Evolutionary conservation across 2,797 vertebrate genomes (phyloP).

Genomic region (Polyboroides typus): DNA sequence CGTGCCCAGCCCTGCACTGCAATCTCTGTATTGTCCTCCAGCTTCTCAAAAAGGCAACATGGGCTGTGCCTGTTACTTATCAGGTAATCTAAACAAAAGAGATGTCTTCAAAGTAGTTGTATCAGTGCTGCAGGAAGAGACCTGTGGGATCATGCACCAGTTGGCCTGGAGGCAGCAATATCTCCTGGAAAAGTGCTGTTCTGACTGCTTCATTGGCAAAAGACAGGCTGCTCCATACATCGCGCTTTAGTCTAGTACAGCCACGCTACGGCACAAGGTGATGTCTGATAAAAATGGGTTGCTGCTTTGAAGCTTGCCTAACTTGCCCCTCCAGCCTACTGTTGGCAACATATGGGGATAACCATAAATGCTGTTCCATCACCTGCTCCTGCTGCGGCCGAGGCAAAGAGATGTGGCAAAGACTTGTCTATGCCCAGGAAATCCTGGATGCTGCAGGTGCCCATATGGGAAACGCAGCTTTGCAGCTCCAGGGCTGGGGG

Average conservation of each 20-base stretch:
- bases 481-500: neutral
- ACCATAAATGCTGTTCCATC: neutral
- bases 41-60: neutral
- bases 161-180: neutral
- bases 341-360: fast-evolving
- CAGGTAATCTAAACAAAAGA: neutral
- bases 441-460: neutral
- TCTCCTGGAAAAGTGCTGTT: neutral
- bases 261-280: fast-evolving
- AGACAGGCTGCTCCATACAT: neutral
- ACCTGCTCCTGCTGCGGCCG: neutral
- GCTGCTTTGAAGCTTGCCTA: neutral
- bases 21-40: neutral
- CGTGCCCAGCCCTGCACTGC: neutral
- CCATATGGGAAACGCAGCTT: neutral
- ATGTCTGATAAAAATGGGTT: neutral
- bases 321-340: neutral
- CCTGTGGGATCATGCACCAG: neutral
- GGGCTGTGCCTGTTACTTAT: neutral
- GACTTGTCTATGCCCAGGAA: neutral
- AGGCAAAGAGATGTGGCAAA: neutral
- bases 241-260: neutral
- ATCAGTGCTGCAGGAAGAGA: neutral
- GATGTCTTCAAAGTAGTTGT: neutral
- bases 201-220: neutral